Percentiles rank a stretch among this genome's conserved stretches.
Conservation (phyloP, 2,113 vertebrate species). For the Osmerus eperlanus region DNA sequence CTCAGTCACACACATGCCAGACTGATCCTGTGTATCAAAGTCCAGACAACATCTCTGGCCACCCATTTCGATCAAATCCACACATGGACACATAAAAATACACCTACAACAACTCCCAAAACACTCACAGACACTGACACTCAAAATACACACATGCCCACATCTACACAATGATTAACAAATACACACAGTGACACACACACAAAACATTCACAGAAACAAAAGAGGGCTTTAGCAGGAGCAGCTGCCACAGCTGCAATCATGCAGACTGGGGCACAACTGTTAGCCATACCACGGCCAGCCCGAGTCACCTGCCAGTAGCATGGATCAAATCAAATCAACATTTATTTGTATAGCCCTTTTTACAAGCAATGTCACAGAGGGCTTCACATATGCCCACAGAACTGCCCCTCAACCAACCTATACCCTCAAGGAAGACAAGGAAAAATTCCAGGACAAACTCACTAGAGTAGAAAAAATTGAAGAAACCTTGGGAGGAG, state of each 20-base stretch:
- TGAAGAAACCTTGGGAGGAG: no score
- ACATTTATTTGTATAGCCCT: no score
- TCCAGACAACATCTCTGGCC: not conserved
- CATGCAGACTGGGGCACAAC: not conserved
- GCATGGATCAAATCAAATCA: not conserved
- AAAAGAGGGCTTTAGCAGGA: conserved; percentile 16
- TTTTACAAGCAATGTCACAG: no score
- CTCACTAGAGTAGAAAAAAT: no score
- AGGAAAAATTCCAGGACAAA: no score
- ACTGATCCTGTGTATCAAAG: no score
- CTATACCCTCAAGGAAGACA: no score
- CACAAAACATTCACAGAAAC: not conserved
- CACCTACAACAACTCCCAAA: not conserved
- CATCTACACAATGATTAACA: not conserved
- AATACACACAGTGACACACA: not conserved
- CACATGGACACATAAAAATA: not conserved
- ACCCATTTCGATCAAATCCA: not conserved
- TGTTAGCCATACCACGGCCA: conserved; percentile 2
- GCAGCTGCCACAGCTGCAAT: conserved; percentile 34
- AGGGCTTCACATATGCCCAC: no score
- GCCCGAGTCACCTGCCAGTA: not conserved
- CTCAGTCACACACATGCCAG: not conserved
- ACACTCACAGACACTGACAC: not conserved
- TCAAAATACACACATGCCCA: not conserved
- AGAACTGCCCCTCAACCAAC: no score